A percentile compares a stretch with the other conserved stretches of the same genome.
These are phyloP conservation scores for Ahaetulla prasina DNA, from an alignment of 2,113 vertebrate genomes.

Conservation along the genomic window DNA sequence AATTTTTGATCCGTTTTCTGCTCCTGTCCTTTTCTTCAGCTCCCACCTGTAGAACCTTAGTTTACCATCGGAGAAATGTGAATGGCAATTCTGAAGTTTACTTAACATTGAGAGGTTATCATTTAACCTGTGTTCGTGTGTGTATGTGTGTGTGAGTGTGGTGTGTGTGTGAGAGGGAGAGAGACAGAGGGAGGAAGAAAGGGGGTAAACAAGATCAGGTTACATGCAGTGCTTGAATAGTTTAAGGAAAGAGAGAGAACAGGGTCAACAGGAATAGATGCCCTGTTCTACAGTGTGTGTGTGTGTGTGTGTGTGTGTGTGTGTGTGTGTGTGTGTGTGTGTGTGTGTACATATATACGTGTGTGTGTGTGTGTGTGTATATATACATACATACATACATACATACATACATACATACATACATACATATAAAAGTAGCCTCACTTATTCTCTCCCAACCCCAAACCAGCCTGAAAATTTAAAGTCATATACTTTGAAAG, in stretches of 20 bases:
- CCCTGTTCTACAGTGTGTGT: neutral
- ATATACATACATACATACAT: too few species aligned
- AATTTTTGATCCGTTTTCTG: neutral
- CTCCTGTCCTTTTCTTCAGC: neutral
- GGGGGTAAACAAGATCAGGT: neutral
- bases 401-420: too few species aligned
- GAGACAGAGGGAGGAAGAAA: too few species aligned
- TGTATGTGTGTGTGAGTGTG: neutral
- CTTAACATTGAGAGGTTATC: neutral
- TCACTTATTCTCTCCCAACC: neutral
- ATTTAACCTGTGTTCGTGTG: neutral
- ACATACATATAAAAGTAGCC: neutral
- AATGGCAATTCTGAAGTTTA: neutral
- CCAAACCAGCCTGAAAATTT: neutral
- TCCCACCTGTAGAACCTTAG: neutral
- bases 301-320: too few species aligned
- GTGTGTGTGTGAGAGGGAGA: neutral
- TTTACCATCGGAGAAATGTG: neutral
- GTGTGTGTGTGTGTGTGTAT: too few species aligned
- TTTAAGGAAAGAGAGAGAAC: neutral
- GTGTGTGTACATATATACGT: too few species aligned
- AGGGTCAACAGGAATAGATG: neutral
- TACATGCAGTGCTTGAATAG: neutral
- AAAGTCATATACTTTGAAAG: neutral
- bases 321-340: too few species aligned